Conservation (phyloP, 2,113 vertebrate genomes). For the Mesitornis unicolor region DNA sequence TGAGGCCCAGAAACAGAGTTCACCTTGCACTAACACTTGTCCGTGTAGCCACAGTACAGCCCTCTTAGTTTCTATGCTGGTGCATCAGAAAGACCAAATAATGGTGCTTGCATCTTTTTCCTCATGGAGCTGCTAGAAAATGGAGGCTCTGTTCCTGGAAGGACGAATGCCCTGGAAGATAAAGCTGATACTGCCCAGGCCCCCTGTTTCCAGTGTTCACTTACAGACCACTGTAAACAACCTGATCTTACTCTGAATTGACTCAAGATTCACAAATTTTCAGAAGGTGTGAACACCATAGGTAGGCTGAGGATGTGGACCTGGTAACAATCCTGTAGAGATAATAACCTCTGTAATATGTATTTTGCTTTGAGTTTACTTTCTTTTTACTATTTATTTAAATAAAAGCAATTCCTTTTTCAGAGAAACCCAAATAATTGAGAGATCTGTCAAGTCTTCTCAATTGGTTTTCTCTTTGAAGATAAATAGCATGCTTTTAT, state of each 20-base stretch:
- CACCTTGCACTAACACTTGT: neutral
- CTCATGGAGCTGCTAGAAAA: neutral
- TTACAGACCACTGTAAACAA: neutral
- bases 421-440: neutral
- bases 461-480: constrained; percentile 32
- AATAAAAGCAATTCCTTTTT: neutral
- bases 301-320: neutral
- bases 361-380: neutral
- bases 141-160: neutral
- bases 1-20: neutral
- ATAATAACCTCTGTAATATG: neutral
- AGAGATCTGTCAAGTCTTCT: neutral
- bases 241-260: neutral
- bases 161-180: neutral
- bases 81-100: accelerated
- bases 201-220: neutral
- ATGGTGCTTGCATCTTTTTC: neutral
- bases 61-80: neutral
- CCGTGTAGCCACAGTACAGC: accelerated
- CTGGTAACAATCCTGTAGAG: neutral
- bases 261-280: neutral
- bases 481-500: neutral
- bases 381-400: neutral
- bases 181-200: neutral
- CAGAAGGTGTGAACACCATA: neutral